Conservation (phyloP, 1,140 invertebrate species). For the Platyscapa corneri region DNA sequence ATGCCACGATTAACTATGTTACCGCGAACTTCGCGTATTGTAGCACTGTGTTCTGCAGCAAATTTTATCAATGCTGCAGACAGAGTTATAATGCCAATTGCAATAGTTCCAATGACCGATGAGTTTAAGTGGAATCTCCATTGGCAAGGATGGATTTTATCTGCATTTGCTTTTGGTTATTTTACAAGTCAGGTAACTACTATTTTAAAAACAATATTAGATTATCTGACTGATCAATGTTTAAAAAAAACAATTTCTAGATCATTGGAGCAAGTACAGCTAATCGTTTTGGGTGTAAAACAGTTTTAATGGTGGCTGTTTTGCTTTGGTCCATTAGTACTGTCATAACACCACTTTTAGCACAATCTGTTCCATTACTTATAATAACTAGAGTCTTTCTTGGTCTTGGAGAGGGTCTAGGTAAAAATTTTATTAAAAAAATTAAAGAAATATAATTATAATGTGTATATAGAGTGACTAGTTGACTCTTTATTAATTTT, state of each 20-base stretch:
- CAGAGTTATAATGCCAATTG: conserved; percentile 87
- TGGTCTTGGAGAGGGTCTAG: conserved; percentile 85
- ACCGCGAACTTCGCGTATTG: conserved; percentile 77
- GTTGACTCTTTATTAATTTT: neutral
- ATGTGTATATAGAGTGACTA: neutral
- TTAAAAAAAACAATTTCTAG: conserved; percentile 62
- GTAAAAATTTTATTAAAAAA: conserved; percentile 67
- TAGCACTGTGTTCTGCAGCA: conserved; percentile 83
- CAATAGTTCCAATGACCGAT: conserved; percentile 85
- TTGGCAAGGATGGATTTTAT: conserved; percentile 86
- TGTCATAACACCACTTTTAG: conserved; percentile 82
- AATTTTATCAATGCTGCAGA: conserved; percentile 90
- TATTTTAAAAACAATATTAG: neutral
- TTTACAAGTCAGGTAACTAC: conserved; percentile 83
- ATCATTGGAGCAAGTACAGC: conserved; percentile 83
- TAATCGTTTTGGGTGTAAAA: conserved; percentile 83
- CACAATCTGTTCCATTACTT: conserved; percentile 79
- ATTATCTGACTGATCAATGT: neutral
- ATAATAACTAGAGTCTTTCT: conserved; percentile 81
- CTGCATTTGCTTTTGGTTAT: conserved; percentile 87
- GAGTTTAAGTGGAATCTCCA: conserved; percentile 84
- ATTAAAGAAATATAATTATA: neutral
- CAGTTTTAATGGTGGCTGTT: conserved; percentile 82
- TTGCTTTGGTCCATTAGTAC: conserved; percentile 86
- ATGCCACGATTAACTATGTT: conserved; percentile 75